Base-by-base conservation (phyloP, 1,140 invertebrate genomes). In the Cyclina sinensis region DNA sequence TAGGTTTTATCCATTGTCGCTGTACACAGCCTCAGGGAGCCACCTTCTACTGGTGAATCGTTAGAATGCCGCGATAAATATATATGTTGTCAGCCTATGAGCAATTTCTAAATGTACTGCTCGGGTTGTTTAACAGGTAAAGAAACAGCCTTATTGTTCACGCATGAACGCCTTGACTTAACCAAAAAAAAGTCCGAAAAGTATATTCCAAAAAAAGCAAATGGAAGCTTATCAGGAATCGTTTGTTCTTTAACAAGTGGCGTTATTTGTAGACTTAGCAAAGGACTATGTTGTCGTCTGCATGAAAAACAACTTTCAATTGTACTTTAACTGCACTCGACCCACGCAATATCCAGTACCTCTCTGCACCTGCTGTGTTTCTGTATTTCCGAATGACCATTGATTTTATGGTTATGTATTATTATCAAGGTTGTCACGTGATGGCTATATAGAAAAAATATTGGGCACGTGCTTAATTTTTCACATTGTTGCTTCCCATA, bases 61-160 rank as follows among this genome's bases (percentile, higher is more conserved):
- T 46, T 86, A 37, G 27, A 91, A 80, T 39, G 84, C 87, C 43
- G 87, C 76, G 0, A 93, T 88, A 43, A 88, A 93, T 57, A 74
- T 73, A 57, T 78, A 39, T 27, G 92, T 90, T 30, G 68, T 81
- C 18, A 90, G 11, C 9, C 65, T 57, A 32, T 73, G 16, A 51
- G 84, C 43, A 2, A 76, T 27, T 65, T 93, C 90, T 0, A 93
- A 48, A 59, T 92, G 92, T 5, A 92, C 74, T 43, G 92, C 92
- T 90, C 90, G 37, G 11, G 39, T 68, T 0, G 70, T 43, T 18
- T n/a, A 57, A 57, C 92, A 92, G 43, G 92, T 89, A 54, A 92
- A 92, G 0, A 92, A 12, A 21, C 83, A 39, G 35, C 82, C 89
- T 70, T 89, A 92, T 57, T 35, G 79, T 92, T 91, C 0, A 82